Base-by-base conservation (phyloP, 2,797 vertebrate species). In the Masticophis lateralis region DNA sequence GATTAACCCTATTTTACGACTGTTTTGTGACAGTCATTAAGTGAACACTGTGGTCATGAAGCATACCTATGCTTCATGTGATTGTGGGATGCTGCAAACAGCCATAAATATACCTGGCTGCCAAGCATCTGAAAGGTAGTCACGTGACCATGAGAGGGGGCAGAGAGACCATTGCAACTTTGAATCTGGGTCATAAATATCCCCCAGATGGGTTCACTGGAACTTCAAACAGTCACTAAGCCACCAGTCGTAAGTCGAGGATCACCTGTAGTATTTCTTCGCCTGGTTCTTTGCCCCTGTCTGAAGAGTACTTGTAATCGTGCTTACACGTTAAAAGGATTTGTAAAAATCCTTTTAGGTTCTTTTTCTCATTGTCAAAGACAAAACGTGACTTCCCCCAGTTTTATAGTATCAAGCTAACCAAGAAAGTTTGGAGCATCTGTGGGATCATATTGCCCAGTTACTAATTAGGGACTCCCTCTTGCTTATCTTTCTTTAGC, bases 401-500 rank as follows among this genome's bases (percentile, higher is more conserved):
- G 91, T 90, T 88, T 92, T 20, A 25, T 47, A 12, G 37, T 25
- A 86, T 94, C 93, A 1, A 0, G 0, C 91, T 94, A 87, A 47
- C 86, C 87, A 0, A 1, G 32, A 0, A 0, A 86, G 87, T 93
- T 22, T 47, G 90, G 8, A 91, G 86, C 0, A 0, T 43, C 87
- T 27, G 28, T 91, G 0, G 0, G 92, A 92, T 87, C 74, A 32
- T 0, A 57, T 66, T 0, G 91, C 83, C 94, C 91, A 59, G 14
- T 88, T 90, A 91, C 37, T 94, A 66, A 92, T 93, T 93, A 2
- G 90, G 96, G 95, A 91, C 96, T 95, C 96, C 93, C 87, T 93
- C 83, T 94, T 90, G 95, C 90, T 90, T 96, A 47, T 94, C 94
- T 95, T 92, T 32, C 95, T 97, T 91, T 89, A 97, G 97, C 96